Evolutionary conservation across 2,888 invertebrate genomes (phyloP).

Genomic region (Tetragonula carbonaria): DNA sequence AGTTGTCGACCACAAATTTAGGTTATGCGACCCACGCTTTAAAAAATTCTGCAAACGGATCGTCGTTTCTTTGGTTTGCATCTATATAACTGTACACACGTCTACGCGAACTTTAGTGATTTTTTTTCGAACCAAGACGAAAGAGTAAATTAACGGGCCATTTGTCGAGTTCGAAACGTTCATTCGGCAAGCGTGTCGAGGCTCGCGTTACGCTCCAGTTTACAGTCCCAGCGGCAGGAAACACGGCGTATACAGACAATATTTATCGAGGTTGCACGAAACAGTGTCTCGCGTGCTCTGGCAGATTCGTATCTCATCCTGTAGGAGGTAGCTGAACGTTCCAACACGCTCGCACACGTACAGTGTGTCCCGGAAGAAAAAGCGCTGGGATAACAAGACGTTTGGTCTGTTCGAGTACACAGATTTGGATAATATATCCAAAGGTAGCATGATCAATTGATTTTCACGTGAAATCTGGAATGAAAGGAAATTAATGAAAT

Average conservation of each 20-base stretch:
- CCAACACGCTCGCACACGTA: too few species aligned
- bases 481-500: too few species aligned
- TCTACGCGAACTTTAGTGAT: too few species aligned
- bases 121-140: neutral
- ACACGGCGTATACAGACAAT: neutral
- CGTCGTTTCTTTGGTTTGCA: neutral
- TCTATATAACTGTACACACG: neutral
- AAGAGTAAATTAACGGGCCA: neutral
- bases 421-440: slow-evolving; percentile 23
- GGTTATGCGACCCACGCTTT: too few species aligned
- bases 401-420: neutral
- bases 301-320: slow-evolving; percentile 4
- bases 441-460: too few species aligned
- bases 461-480: too few species aligned
- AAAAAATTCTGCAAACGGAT: neutral
- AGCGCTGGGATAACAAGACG: slow-evolving; percentile 10
- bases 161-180: neutral
- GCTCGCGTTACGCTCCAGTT: neutral
- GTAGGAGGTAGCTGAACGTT: neutral
- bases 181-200: neutral
- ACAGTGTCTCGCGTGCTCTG: too few species aligned
- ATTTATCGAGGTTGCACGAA: neutral
- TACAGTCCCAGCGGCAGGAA: too few species aligned
- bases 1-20: too few species aligned
- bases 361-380: slow-evolving; percentile 4